Percentiles rank a stretch among this genome's conserved stretches.
Conservation (phyloP, 37 sponge, comb jelly and placozoan genomes). For the Hexactinellida sp. region DNA sequence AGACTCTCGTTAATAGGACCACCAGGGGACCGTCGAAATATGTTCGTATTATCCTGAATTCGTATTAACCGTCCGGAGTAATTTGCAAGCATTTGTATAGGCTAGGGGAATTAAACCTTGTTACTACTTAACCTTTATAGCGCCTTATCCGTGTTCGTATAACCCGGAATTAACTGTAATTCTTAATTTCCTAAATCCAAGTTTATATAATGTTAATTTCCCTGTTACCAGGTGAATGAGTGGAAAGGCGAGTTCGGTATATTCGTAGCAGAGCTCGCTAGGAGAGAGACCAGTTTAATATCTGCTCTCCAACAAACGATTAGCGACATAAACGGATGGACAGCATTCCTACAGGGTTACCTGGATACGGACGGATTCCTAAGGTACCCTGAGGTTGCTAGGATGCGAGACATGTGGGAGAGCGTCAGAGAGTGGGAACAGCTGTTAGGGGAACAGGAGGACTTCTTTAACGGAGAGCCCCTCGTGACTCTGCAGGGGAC, state of each 20-base stretch:
- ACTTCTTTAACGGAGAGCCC: constrained; percentile 65
- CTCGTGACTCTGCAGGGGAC: constrained; percentile 53
- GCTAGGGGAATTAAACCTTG: too few relatives aligned
- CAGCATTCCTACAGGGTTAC: not conserved
- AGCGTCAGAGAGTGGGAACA: constrained; percentile 50
- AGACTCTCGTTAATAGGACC: too few relatives aligned
- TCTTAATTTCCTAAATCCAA: too few relatives aligned
- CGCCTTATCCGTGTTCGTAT: too few relatives aligned
- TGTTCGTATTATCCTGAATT: too few relatives aligned
- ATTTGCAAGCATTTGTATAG: too few relatives aligned
- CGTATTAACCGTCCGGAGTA: too few relatives aligned
- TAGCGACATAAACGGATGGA: not conserved
- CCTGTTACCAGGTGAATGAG: not conserved
- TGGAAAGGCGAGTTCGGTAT: not conserved
- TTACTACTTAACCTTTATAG: too few relatives aligned
- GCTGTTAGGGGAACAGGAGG: constrained; percentile 39
- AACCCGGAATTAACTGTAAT: too few relatives aligned
- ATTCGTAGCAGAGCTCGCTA: not conserved
- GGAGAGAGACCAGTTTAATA: not conserved
- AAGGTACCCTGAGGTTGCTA: constrained; percentile 9
- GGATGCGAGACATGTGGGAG: constrained; percentile 33
- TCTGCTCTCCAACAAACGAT: not conserved
- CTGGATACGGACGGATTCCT: constrained; percentile 23
- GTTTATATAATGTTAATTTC: too few relatives aligned
- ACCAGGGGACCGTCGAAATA: too few relatives aligned